Conservation (phyloP, 2,797 vertebrate species). For the Zalophus californianus region DNA sequence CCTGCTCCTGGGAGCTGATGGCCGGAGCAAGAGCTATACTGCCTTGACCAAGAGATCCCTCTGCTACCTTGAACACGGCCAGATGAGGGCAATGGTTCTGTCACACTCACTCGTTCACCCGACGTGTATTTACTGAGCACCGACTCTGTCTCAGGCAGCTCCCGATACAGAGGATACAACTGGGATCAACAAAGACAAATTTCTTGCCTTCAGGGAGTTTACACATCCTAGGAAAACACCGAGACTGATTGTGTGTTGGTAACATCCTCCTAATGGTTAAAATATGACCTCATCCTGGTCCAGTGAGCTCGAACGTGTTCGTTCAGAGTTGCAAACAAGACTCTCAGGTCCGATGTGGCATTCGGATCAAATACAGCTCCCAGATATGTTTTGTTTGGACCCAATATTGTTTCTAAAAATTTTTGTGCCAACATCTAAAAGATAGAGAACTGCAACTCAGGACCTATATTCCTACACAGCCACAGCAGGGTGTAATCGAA, state of each 20-base stretch:
- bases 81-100: not conserved
- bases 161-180: not conserved
- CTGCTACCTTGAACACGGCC: not conserved
- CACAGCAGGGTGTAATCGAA: fast-evolving
- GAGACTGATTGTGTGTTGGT: not conserved
- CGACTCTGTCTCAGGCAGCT: not conserved
- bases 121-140: not conserved
- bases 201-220: not conserved
- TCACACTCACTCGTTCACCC: not conserved
- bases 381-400: not conserved
- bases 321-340: not conserved
- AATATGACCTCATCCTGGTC: not conserved
- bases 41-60: not conserved
- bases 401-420: not conserved
- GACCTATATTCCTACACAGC: not conserved
- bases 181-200: not conserved
- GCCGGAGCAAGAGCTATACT: not conserved
- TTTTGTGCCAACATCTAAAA: not conserved
- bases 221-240: not conserved
- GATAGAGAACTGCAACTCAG: not conserved
- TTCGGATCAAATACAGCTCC: not conserved
- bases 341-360: not conserved
- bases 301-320: not conserved
- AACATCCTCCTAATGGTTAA: not conserved
- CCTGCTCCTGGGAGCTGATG: not conserved